phyloP scores from a whole-genome alignment of 2,797 vertebrate genomes.

The Sandelia bainsii region DNA sequence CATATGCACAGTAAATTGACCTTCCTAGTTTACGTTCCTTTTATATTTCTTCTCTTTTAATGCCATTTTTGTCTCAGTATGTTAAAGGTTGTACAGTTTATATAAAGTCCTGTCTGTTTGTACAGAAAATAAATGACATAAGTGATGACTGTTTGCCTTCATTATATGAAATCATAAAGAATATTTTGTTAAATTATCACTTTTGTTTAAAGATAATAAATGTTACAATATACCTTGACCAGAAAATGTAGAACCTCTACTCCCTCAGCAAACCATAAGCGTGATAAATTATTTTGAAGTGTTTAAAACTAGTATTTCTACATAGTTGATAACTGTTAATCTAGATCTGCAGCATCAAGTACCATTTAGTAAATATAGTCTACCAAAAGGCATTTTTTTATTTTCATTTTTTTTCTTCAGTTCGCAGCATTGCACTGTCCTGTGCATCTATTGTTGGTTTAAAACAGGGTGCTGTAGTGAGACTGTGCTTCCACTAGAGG shows the following conservation, averaged over 20 bases:
- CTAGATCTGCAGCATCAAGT: not conserved
- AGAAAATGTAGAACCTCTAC: not conserved
- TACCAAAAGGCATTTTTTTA: too few species aligned
- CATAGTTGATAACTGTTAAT: not conserved
- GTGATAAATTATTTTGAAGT: too few species aligned
- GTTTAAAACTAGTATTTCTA: not conserved
- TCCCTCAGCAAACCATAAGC: too few species aligned
- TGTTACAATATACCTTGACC: not conserved
- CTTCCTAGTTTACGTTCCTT: slow-evolving; percentile 48
- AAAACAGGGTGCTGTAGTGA: not conserved
- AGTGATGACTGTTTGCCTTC: slow-evolving; percentile 21
- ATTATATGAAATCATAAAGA: slow-evolving; percentile 3
- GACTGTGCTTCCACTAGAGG: slow-evolving; percentile 20
- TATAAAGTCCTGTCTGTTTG: slow-evolving; percentile 73
- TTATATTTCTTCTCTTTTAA: slow-evolving; percentile 44
- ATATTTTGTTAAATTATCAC: too few species aligned
- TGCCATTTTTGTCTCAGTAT: slow-evolving; percentile 59
- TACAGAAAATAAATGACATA: slow-evolving; percentile 80
- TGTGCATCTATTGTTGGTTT: not conserved
- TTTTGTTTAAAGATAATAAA: not conserved
- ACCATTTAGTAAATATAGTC: not conserved
- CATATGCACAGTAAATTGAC: slow-evolving; percentile 73
- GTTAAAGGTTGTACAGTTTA: slow-evolving; percentile 84
- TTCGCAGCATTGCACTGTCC: not conserved
- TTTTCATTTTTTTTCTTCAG: too few species aligned